Evolutionary conservation across 2,888 invertebrate species (phyloP), one percentile per base, ranked within the genome.

Genomic region (Acronicta aceris): DNA sequence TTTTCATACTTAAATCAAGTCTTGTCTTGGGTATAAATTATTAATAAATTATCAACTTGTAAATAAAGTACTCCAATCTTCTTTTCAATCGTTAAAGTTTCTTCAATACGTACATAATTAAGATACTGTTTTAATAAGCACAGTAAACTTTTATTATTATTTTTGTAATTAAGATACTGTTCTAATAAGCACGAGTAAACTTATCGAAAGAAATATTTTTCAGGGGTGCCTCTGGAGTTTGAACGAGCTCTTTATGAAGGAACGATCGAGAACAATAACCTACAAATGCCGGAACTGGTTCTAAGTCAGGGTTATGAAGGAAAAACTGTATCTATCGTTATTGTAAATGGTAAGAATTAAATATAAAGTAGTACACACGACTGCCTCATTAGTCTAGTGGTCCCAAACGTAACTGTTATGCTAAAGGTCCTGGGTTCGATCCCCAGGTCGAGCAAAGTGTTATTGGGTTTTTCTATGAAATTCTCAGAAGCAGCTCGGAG

Each of bases 241-340:
- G 82, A 88, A 68, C 81, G 76, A 15, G 60, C 78, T 33, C 71
- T 79, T 62, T 90, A 91, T 62, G 76, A 81, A 66, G 92, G 91
- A 30, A 68, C 45, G 33, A 89, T 92, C 21, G 72, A 82, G 38
- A 83, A 90, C 60, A 87, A 88, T 65, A 47, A 15, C 16, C 65
- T 91, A 43, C 55, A 65, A 55, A 63, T 83, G 30, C 53, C 81
- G 38, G 71, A 75, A 16, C 74, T 92, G 30, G 72, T 79, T 59
- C 67, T 92, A 51, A 78, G 64, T 25, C 85, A 88, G 74, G 89
- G 89, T 0, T 89, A 86, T 58, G 82, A 82, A 65, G 72, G 65
- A 51, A 59, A 61, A n/a, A 58, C 57, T 17, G 68, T 88, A 17
- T 56, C 71, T 30, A 77, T 83, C 5, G 59, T 61, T 13, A 66